Base-by-base conservation (phyloP, 2,113 vertebrate species). In the Cairina moschata region DNA sequence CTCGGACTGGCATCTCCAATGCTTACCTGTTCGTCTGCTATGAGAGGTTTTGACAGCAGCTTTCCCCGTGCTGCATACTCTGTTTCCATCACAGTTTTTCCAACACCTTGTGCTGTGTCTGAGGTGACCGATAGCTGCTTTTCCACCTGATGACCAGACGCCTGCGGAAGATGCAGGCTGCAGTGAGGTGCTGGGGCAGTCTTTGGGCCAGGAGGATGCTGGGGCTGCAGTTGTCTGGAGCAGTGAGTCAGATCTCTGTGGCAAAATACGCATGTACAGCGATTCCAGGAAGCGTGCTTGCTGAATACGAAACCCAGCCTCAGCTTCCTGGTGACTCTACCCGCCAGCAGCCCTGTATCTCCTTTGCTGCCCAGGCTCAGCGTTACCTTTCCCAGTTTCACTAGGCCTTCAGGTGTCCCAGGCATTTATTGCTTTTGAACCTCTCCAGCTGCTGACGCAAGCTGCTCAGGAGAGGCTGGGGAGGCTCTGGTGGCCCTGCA, bases 231-330 rank as follows among this genome's bases (percentile, higher is more conserved):
- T 8, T 66, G 21, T 31, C 23, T 36, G 16, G 21, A 77, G 31
- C 50, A 42, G 9, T 0, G 5, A 50, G 58, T 80, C 59, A 22
- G 15, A 25, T 69, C 46, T 62, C 40, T 0, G 0, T 1, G 1
- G 65, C 29, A 17, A 0, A 1, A 13, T 6, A 62, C 1, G 0
- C 22, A 3, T 23, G 18, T 36, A 44, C 55, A 11, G 25, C 0
- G 0, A 13, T 42, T 91, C 56, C 38, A 55, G 90, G 73, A 74
- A 42, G 8, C 6, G 2, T 42, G 5, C 55, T 78, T 1, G 0
- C 60, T 82, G n/a, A 13, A 50, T 75, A 28, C 2, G 1, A 78
- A 62, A 28, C 6, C 11, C 34, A 78, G 2, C n/a, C 84, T 81
- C 52, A 25, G 40, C n/a, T 86, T 91, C 65, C 36, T 0, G 0